Evolutionary conservation across 2,797 vertebrate species (phyloP).

Genomic region (Rhinoraja longicauda): DNA sequence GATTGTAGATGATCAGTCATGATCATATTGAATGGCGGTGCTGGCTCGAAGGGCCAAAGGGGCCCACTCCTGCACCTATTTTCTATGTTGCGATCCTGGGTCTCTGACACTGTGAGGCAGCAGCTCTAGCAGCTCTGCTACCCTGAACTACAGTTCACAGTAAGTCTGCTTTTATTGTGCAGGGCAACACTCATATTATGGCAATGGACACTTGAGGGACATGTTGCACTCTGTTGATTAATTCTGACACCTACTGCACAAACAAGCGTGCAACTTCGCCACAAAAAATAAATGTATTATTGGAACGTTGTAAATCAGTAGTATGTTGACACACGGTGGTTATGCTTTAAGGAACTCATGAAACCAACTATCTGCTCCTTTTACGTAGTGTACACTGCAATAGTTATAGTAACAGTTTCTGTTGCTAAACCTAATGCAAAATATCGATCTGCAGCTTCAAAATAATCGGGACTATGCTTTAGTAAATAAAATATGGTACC

Average conservation of each 20-base stretch:
- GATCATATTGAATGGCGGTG: too few species aligned
- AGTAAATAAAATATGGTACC: background rate
- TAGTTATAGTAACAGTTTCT: background rate
- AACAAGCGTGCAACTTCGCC: background rate
- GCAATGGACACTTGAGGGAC: background rate
- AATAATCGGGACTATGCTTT: background rate
- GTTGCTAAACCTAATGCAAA: background rate
- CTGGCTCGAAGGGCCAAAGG: too few species aligned
- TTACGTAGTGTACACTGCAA: background rate
- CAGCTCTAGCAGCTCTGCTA: too few species aligned
- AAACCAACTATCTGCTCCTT: background rate
- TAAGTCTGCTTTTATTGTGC: background rate
- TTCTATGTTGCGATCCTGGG: too few species aligned
- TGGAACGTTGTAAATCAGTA: background rate
- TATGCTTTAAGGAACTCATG: background rate
- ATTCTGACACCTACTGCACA: background rate
- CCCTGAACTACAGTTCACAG: background rate
- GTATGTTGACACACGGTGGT: background rate
- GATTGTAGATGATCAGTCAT: too few species aligned
- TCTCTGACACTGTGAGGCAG: too few species aligned
- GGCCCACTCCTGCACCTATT: too few species aligned
- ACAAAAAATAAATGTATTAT: slow-evolving; percentile 1
- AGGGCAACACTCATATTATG: background rate
- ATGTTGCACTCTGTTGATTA: background rate
- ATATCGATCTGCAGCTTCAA: background rate